phyloP scores from a whole-genome alignment of 2,888 invertebrate species.

The Dione juno region DNA sequence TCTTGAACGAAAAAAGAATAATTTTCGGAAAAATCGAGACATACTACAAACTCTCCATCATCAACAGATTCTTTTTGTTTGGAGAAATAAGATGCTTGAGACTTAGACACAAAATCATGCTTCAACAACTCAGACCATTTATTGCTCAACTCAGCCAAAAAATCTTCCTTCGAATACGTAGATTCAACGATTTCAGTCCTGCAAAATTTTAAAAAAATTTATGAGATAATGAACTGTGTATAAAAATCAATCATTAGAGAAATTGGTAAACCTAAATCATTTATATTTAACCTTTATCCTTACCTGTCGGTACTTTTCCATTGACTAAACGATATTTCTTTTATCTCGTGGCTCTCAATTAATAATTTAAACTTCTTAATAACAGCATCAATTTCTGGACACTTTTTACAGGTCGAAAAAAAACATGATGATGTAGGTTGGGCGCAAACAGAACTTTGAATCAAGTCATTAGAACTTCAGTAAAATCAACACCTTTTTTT shows the following conservation, averaged over 20 bases:
- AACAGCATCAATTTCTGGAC: too few species aligned
- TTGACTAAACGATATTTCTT: too few species aligned
- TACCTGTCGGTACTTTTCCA: too few species aligned
- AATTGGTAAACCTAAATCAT: too few species aligned
- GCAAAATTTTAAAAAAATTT: too few species aligned
- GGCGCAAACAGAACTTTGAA: slow-evolving; percentile 44
- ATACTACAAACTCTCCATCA: slow-evolving; percentile 35
- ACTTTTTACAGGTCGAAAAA: too few species aligned
- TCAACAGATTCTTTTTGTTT: slow-evolving; percentile 35
- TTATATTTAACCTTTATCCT: too few species aligned
- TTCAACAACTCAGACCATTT: slow-evolving; percentile 39
- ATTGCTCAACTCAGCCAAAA: slow-evolving; percentile 41
- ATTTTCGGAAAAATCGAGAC: slow-evolving; percentile 41
- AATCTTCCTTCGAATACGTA: slow-evolving; percentile 41
- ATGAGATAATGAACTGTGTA: too few species aligned
- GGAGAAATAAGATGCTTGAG: slow-evolving; percentile 40
- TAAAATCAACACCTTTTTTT: slow-evolving; percentile 36
- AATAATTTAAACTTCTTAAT: too few species aligned
- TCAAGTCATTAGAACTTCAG: slow-evolving; percentile 1
- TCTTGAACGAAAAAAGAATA: slow-evolving; percentile 42
- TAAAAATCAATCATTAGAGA: slow-evolving; percentile 44
- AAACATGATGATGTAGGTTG: too few species aligned
- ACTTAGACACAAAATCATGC: slow-evolving; percentile 40
- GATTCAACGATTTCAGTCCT: too few species aligned
- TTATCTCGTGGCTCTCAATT: too few species aligned